Base-by-base conservation (phyloP, 1,140 invertebrate species). In the Chironomus tepperi region DNA sequence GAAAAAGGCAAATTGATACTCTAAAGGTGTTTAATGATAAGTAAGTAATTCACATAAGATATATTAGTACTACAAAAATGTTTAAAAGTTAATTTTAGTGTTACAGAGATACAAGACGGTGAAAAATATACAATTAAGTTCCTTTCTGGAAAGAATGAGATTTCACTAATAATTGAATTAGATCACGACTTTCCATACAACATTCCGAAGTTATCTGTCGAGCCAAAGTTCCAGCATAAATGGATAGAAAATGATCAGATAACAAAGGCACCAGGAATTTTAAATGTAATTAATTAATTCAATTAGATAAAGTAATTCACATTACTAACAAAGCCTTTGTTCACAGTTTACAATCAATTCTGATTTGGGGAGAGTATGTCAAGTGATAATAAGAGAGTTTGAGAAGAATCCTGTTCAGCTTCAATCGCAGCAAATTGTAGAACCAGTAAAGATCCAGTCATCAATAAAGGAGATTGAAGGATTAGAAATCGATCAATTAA, bases 301-400 rank as follows among this genome's bases (percentile, higher is more conserved):
- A 42, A 42, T 34, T 34, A 34, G 24, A 2, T 34, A 34, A 1
- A 34, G 24, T 34, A 34, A 34, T 76, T 47, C 75, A 74, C 3
- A n/a, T 76, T 24, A 74, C 42, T 74, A 0, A 74, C 74, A 47
- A 74, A 43, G 74, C 77, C 74, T 78, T 77, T 76, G 77, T 75
- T 81, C 80, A 43, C 76, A 89, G 88, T 93, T 89, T 79, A 89
- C 90, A 75, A 82, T 87, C 65, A 89, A 92, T 81, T 91, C 90
- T 65, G 91, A 93, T 83, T 84, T 93, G 75, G 91, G 91, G 18
- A 84, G 90, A 75, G 88, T 93, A 47, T 91, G 92, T 1, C 90
- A 92, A 81, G 90, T 88, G 10, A 89, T 92, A 64, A 90, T 91
- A 75, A 83, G 91, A 78, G 91, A 92, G 81, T 91, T 91, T 77